These are phyloP conservation scores for Meliscaeva auricollis DNA, from an alignment of 2,888 invertebrate species.

Conservation along the genomic window DNA sequence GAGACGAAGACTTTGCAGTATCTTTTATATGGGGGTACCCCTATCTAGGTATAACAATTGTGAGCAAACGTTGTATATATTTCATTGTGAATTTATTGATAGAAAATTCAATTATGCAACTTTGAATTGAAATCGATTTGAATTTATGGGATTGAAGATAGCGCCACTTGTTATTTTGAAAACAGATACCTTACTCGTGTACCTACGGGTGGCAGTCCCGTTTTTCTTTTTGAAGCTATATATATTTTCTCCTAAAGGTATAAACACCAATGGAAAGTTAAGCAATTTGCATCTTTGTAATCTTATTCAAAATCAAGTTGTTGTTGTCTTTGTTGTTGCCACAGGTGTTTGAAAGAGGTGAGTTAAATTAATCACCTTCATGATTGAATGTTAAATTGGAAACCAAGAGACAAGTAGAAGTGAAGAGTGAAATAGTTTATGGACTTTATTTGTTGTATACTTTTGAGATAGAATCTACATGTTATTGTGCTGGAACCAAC, in stretches of 20 bases:
- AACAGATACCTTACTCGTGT: conserved; percentile 7
- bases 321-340: background rate
- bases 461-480: too few species aligned
- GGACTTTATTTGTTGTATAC: too few species aligned
- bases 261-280: conserved; percentile 42
- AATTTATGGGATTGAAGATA: conserved; percentile 69
- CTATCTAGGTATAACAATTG: too few species aligned
- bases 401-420: background rate
- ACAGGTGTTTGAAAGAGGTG: conserved; percentile 18
- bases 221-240: background rate
- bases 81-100: conserved; percentile 54
- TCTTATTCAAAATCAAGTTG: conserved; percentile 12
- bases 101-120: conserved; percentile 65
- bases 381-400: conserved; percentile 21
- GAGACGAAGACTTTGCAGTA: background rate
- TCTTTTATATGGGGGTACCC: conserved; percentile 18
- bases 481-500: too few species aligned
- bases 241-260: background rate
- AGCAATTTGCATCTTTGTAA: conserved; percentile 38
- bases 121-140: conserved; percentile 67
- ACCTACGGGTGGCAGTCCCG: background rate
- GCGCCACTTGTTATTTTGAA: conserved; percentile 57
- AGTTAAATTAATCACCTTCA: conserved; percentile 22
- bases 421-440: background rate
- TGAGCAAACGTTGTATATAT: background rate